A percentile compares a stretch with the other conserved stretches of the same genome.
Evolutionary conservation across 2,113 vertebrate genomes (phyloP).

Genomic region (Piaya cayana): DNA sequence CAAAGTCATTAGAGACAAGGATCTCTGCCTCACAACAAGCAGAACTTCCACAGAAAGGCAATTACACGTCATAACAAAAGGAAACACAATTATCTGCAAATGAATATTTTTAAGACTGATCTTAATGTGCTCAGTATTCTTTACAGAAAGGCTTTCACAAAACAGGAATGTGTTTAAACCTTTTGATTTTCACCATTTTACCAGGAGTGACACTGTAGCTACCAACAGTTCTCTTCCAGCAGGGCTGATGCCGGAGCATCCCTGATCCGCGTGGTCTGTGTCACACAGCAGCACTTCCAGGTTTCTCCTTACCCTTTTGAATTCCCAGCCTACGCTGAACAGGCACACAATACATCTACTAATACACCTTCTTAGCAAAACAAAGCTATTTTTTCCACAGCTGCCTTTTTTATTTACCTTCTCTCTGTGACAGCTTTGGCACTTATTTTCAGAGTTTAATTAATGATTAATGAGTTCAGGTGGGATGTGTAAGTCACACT

Average conservation of each 20-base stretch:
- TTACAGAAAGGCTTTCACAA: not conserved
- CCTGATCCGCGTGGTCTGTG: not conserved
- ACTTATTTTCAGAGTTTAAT: not conserved
- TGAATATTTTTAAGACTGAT: not conserved
- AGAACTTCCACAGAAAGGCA: not conserved
- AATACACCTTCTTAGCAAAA: not conserved
- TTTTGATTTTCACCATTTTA: not conserved
- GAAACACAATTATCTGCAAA: not conserved
- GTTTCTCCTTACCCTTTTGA: not conserved
- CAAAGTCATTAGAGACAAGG: not conserved
- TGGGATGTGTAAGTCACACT: not conserved
- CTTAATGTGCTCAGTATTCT: not conserved
- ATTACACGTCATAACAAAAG: not conserved
- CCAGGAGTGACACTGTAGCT: not conserved
- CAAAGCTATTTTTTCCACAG: not conserved
- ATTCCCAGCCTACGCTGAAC: not conserved
- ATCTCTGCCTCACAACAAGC: not conserved
- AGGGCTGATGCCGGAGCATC: not conserved
- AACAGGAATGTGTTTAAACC: not conserved
- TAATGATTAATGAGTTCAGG: not conserved
- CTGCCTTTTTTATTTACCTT: not conserved
- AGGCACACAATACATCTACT: not conserved
- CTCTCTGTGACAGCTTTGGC: not conserved
- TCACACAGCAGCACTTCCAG: not conserved
- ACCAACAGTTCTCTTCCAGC: not conserved